Percentiles rank a stretch among this genome's conserved stretches.
Conservation (phyloP, 2,797 vertebrate genomes). For the Paedocypris micromegethes region DNA sequence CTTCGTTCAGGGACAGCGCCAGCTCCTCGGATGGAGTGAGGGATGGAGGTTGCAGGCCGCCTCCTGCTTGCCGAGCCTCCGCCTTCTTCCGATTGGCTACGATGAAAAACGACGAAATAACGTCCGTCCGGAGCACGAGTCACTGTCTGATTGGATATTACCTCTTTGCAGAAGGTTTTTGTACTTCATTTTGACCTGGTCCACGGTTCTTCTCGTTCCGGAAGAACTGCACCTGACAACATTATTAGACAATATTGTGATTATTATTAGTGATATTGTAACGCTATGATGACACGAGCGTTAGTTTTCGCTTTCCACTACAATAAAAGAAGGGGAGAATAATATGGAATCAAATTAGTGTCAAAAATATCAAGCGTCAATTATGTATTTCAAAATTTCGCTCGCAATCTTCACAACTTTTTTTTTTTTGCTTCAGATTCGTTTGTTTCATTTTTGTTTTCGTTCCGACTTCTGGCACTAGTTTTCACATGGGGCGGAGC, state of each 20-base stretch:
- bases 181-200: slow-evolving; percentile 22
- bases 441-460: no score
- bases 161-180: slow-evolving; percentile 15
- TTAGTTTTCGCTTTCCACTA: no score
- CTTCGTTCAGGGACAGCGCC: slow-evolving; percentile 13
- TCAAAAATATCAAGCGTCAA: no score
- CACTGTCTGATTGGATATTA: slow-evolving; percentile 9
- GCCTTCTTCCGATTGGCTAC: slow-evolving; percentile 23
- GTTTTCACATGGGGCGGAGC: no score
- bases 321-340: no score
- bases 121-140: background rate
- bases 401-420: no score
- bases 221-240: slow-evolving; percentile 13
- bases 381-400: no score
- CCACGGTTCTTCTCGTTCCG: slow-evolving; percentile 17
- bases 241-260: slow-evolving; percentile 11
- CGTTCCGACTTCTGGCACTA: no score
- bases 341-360: no score
- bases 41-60: slow-evolving; percentile 7
- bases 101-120: background rate
- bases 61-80: slow-evolving; percentile 16
- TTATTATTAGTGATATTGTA: no score
- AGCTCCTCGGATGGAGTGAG: slow-evolving; percentile 11
- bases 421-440: no score
- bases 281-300: no score